These are phyloP conservation scores for Machimus atricapillus DNA, from an alignment of 2,888 invertebrate genomes.

Conservation along the genomic window DNA sequence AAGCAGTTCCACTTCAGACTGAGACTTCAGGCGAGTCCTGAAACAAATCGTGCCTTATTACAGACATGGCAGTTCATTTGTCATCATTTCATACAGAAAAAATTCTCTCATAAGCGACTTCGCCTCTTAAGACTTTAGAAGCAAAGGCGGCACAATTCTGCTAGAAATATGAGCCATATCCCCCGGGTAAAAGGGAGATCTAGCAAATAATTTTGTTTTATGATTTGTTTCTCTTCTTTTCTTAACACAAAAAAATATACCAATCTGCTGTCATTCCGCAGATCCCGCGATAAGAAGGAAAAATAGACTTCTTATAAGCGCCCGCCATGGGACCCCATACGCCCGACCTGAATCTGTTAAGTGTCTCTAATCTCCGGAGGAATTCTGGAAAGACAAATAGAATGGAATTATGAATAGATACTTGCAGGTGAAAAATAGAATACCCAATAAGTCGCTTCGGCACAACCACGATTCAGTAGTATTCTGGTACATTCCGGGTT, in stretches of 20 bases:
- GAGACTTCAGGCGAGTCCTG: neutral
- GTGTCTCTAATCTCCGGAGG: neutral
- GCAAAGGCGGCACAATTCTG: neutral
- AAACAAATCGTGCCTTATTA: neutral
- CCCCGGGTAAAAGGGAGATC: neutral
- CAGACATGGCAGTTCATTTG: constrained; percentile 8
- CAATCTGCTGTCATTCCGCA: neutral
- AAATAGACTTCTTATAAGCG: neutral
- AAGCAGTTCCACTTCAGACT: neutral
- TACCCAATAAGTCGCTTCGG: neutral
- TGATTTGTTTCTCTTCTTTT: neutral
- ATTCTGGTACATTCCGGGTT: too few species aligned
- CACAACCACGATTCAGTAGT: neutral
- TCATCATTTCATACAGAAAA: neutral
- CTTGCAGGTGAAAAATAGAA: neutral
- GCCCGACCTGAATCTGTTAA: neutral
- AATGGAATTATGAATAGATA: neutral
- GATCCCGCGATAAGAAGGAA: neutral
- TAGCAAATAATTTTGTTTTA: neutral
- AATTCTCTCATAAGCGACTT: neutral
- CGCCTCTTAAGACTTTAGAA: neutral
- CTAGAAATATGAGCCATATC: neutral
- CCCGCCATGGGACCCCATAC: neutral
- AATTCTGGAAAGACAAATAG: neutral
- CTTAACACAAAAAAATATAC: neutral